Percentiles rank a stretch among this genome's conserved stretches.
Evolutionary conservation across 2,113 vertebrate species (phyloP).

Genomic region (Nematolebias whitei): DNA sequence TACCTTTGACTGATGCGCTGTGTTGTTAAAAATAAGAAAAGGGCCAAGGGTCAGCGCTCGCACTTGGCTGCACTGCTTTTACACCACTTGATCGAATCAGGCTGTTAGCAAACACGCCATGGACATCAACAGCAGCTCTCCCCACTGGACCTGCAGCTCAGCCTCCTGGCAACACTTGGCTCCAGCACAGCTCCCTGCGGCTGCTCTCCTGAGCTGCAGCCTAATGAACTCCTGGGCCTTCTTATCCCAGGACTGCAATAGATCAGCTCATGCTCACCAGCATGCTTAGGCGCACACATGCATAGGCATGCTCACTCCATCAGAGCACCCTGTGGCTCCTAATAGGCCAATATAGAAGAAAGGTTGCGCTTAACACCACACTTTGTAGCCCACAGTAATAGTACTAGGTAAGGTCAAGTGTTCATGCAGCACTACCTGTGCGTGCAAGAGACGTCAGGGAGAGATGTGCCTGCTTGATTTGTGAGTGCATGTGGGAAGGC

Average conservation of each 20-base stretch:
- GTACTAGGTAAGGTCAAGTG: constrained; percentile 56
- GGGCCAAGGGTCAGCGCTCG: constrained; percentile 67
- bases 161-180: constrained; percentile 77
- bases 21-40: constrained; percentile 74
- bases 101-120: constrained; percentile 81
- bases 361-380: constrained; percentile 58
- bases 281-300: constrained; percentile 51
- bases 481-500: constrained; percentile 61
- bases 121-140: constrained; percentile 77
- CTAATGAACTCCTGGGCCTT: constrained; percentile 77
- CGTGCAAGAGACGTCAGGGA: constrained; percentile 35
- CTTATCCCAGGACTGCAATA: constrained; percentile 62
- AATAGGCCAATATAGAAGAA: constrained; percentile 72
- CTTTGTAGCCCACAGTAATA: constrained; percentile 59
- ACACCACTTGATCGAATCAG: constrained; percentile 79
- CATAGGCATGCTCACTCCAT: constrained; percentile 44
- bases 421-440: constrained; percentile 41
- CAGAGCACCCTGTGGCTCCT: constrained; percentile 66
- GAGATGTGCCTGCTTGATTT: constrained; percentile 56
- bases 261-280: constrained; percentile 54
- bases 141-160: constrained; percentile 68
- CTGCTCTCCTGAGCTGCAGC: constrained; percentile 75
- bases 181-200: constrained; percentile 68
- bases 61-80: constrained; percentile 71
- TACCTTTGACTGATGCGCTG: constrained; percentile 69